A percentile compares a stretch with the other conserved stretches of the same genome.
Conservation (phyloP, 2,888 invertebrate genomes). For the Apamea epomidion region DNA sequence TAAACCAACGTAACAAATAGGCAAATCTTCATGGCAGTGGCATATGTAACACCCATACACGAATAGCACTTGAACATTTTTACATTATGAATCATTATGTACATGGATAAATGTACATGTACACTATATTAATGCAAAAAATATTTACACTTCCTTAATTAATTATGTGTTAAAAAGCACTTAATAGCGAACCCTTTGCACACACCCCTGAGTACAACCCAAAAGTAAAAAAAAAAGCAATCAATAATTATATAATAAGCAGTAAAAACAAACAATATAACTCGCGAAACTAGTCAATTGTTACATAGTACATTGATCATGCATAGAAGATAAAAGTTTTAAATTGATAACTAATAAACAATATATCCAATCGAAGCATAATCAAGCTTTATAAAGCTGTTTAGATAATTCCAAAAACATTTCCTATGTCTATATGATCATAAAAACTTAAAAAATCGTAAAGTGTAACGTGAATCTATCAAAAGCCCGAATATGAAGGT, state of each 20-base stretch:
- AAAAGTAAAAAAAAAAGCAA: conserved; percentile 68
- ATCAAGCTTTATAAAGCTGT: conserved; percentile 67
- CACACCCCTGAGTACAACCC: conserved; percentile 69
- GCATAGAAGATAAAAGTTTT: conserved; percentile 68
- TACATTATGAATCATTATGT: conserved; percentile 83
- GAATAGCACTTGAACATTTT: conserved; percentile 85
- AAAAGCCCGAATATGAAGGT: conserved; percentile 79
- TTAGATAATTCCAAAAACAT: conserved; percentile 70
- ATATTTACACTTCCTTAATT: conserved; percentile 87
- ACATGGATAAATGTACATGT: conserved; percentile 82
- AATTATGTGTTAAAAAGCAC: conserved; percentile 86
- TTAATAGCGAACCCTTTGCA: conserved; percentile 81
- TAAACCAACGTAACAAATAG: conserved; percentile 60
- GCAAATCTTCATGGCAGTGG: conserved; percentile 82
- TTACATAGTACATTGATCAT: conserved; percentile 67
- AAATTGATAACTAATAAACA: conserved; percentile 67
- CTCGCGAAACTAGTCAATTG: conserved; percentile 67
- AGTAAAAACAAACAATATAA: conserved; percentile 61
- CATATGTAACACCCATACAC: conserved; percentile 87
- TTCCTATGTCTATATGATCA: conserved; percentile 70
- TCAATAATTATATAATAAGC: conserved; percentile 66
- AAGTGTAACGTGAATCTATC: conserved; percentile 74
- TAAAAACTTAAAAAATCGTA: conserved; percentile 69
- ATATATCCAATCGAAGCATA: conserved; percentile 66
- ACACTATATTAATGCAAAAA: conserved; percentile 86